These are phyloP conservation scores for Trachemys scripta DNA, from an alignment of 2,113 vertebrate species.

Conservation along the genomic window DNA sequence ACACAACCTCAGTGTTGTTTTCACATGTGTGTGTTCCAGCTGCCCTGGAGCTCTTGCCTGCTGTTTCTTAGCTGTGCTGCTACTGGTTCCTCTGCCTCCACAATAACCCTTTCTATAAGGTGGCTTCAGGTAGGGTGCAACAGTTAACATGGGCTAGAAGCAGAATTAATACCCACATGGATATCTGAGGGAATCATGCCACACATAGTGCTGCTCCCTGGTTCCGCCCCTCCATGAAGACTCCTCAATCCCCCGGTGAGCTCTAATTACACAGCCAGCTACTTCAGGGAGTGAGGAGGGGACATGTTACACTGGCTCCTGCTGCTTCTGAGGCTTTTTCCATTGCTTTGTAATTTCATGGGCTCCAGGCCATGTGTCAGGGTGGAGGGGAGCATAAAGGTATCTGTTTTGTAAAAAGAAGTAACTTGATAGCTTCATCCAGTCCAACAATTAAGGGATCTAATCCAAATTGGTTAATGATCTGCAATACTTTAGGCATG, in stretches of 20 bases:
- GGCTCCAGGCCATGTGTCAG: not conserved
- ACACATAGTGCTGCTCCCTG: not conserved
- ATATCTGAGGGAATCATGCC: not conserved
- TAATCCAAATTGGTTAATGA: not conserved
- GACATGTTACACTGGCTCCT: not conserved
- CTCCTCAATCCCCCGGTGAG: slow-evolving; percentile 26
- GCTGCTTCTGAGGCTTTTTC: not conserved
- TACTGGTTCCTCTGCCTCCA: not conserved
- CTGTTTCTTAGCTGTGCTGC: slow-evolving; percentile 66
- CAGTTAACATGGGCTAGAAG: not conserved
- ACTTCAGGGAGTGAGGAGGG: not conserved
- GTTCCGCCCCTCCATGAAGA: not conserved
- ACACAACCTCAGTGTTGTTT: slow-evolving; percentile 60
- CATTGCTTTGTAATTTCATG: not conserved
- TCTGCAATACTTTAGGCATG: not conserved
- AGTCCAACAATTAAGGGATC: not conserved
- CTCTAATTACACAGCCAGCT: not conserved
- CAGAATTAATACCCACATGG: slow-evolving; percentile 44
- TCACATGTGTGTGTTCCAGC: slow-evolving; percentile 64
- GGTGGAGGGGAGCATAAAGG: not conserved
- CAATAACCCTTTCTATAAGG: slow-evolving; percentile 37
- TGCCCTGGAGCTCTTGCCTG: slow-evolving; percentile 52
- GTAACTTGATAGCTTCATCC: not conserved
- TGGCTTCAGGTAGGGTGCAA: slow-evolving; percentile 56
- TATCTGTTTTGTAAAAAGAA: not conserved